Conservation (phyloP, 2,888 invertebrate genomes). For the Tuta absoluta region DNA sequence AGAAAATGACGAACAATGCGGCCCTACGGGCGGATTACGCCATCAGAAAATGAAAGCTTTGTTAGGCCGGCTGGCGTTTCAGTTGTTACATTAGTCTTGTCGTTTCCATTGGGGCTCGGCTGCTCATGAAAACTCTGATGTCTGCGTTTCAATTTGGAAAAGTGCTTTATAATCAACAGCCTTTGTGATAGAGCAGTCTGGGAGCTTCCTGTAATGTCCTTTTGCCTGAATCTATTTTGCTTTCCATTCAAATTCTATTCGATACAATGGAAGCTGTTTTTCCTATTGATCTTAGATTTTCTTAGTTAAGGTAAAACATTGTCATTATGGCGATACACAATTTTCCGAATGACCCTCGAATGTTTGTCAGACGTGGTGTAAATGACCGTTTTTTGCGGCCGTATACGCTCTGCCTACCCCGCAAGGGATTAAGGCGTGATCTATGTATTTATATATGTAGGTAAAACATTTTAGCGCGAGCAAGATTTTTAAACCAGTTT, state of each 20-base stretch:
- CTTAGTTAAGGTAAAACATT: background rate
- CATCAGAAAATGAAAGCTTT: conserved; percentile 80
- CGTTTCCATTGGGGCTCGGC: conserved; percentile 67
- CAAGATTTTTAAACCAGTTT: no score
- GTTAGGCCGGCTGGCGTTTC: conserved; percentile 72
- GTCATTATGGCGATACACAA: no score
- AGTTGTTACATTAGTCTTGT: conserved; percentile 77
- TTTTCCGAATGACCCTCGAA: no score
- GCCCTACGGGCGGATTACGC: conserved; percentile 80
- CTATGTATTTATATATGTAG: no score
- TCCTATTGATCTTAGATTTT: background rate
- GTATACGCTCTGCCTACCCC: no score
- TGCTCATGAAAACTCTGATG: conserved; percentile 62
- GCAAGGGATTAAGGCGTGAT: no score
- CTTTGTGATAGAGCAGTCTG: conserved; percentile 9
- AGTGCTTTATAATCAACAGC: conserved; percentile 38
- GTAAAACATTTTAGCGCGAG: no score
- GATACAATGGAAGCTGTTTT: background rate
- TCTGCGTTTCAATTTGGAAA: conserved; percentile 58
- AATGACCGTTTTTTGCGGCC: no score
- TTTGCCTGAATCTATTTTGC: background rate
- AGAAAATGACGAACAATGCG: conserved; percentile 78
- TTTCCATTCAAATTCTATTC: background rate
- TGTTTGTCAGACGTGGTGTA: no score
- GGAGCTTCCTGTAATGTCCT: background rate